phyloP scores from a whole-genome alignment of 2,797 vertebrate species.

The Pseudomugil gertrudae region DNA sequence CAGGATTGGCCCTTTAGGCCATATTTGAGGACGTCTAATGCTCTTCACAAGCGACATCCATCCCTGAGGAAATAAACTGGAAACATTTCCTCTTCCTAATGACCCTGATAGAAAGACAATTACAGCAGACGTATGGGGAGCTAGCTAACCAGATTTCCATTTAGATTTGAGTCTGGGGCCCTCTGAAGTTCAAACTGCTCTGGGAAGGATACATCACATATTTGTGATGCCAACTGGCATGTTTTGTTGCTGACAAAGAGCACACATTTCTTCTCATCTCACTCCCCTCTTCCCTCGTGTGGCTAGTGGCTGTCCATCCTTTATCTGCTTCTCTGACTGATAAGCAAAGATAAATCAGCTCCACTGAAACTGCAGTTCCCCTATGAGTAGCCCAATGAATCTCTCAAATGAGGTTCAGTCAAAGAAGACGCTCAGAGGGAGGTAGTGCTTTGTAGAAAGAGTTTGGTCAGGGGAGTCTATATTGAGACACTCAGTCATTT shows the following conservation, averaged over 20 bases:
- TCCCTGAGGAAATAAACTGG: constrained; percentile 49
- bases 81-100: constrained; percentile 68
- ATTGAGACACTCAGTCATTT: constrained; percentile 69
- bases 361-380: constrained; percentile 55
- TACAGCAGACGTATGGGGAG: constrained; percentile 63
- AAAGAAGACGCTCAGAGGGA: constrained; percentile 57
- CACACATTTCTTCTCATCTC: constrained; percentile 11
- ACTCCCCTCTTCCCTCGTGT: constrained; percentile 20
- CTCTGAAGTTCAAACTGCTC: constrained; percentile 30
- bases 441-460: constrained; percentile 55
- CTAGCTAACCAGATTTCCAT: constrained; percentile 67
- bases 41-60: constrained; percentile 23
- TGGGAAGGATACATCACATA: constrained; percentile 18
- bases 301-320: constrained; percentile 28
- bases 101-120: constrained; percentile 66
- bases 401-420: constrained; percentile 66
- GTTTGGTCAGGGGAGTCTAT: constrained; percentile 58
- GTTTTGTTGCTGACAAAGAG: constrained; percentile 26
- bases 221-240: constrained; percentile 33
- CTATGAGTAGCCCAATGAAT: constrained; percentile 61
- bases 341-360: constrained; percentile 63
- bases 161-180: constrained; percentile 64
- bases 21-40: constrained; percentile 38
- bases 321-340: constrained; percentile 40
- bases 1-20: constrained; percentile 3